Evolutionary conservation across 2,113 vertebrate genomes (phyloP), one percentile per base, ranked within the genome.

Genomic region (Pao palembangensis): DNA sequence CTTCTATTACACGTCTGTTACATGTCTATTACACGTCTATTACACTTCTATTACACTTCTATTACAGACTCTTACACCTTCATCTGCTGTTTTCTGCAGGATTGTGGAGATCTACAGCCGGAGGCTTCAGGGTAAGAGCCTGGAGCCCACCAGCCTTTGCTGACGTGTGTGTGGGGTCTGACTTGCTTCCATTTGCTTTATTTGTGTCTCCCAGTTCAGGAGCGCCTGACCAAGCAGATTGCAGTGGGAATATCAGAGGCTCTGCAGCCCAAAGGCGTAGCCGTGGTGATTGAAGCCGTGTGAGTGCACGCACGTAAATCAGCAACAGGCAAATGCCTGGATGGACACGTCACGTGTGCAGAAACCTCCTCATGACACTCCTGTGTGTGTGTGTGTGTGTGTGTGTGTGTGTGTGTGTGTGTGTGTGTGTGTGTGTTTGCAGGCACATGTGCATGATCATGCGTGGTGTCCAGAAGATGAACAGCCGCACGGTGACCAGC

Each of bases 61-160:
- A 28, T 7, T 28, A 5, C 25, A 7, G 25, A 1, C 1, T 28
- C 6, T 28, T 1, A 28, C 25, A 28, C 5, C 25, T 28, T 28
- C 5, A 5, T 28, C 21, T 57, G 28, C 42, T 69, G 44, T 1
- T 63, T 57, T 73, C 52, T 71, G 52, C 76, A 93, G 91, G 83
- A 92, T 93, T 85, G 93, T 93, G 69, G 93, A 93, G 79, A 90
- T 93, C 71, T 93, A 83, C 78, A 94, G 92, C 55, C 82, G 91
- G 18, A 89, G 93, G 69, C 91, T 94, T 73, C 92, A 94, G 90
- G 92, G 93, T 93, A 78, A 78, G 54, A 5, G 1, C 0, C 8
- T 2, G 15, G 25, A n/a, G 8, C 18, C 1, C 53, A 5, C 17
- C 17, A 46, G 44, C 44, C 5, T 1, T 46, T 3, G 44, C 25